Evolutionary conservation across 2,113 vertebrate species (phyloP), one percentile per base, ranked within the genome.

Genomic region (Cynopterus brachyotis): DNA sequence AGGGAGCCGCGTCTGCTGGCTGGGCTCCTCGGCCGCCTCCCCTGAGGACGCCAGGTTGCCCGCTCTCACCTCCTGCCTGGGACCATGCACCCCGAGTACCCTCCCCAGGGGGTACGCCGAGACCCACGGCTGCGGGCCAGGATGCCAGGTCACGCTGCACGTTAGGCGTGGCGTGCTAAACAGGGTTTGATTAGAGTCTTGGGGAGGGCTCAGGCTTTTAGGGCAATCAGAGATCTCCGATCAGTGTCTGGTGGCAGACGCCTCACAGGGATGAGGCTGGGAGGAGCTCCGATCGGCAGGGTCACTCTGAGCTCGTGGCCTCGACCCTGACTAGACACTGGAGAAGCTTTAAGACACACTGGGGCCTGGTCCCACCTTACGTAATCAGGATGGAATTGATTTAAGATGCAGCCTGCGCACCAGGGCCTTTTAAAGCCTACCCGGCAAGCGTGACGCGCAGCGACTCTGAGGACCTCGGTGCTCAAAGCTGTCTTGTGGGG

Each of bases 41-140:
- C 37, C 16, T 28, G 1, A 20, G 10, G 4, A 0, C 2, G 30
- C 7, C 11, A 6, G 28, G 17, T 17, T 12, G 5, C 72, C 83
- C 22, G 5, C 55, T 16, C 4, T 12, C 19, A 13, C 42, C 9
- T 28, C 53, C n/a, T 70, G 30, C 24, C 47, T 13, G 4, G 20
- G 11, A 2, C 24, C 20, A 0, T 0, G 9, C 7, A 37, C 15
- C 8, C 35, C 70, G 32, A 73, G 1, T 1, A n/a, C 15, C 16
- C 19, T 40, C 1, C 59, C 69, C 1, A 1, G 40, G n/a, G n/a
- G n/a, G n/a, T n/a, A n/a, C n/a, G n/a, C n/a, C n/a, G n/a, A n/a
- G n/a, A n/a, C n/a, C n/a, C n/a, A n/a, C 50, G 57, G 22, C 73
- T 40, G 35, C 35, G 35, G 76, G 24, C 15, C 50, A 62, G n/a